Evolutionary conservation across 1,140 invertebrate species (phyloP).

Genomic region (Ptiloglossa arizonensis): DNA sequence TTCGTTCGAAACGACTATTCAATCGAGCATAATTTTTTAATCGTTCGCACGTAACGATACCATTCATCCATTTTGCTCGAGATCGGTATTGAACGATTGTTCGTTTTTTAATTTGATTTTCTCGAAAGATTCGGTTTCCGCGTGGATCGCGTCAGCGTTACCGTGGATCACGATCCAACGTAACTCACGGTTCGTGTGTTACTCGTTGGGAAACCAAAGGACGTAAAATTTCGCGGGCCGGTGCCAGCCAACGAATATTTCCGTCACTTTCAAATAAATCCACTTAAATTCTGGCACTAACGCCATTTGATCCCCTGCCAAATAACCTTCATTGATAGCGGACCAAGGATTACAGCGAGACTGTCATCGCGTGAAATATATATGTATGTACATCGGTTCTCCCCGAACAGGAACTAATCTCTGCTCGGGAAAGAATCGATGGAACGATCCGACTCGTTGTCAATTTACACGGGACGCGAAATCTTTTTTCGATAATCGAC

Average conservation of each 20-base stretch:
- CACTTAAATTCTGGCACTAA: constrained; percentile 21
- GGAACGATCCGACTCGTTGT: neutral
- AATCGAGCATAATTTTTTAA: too few species aligned
- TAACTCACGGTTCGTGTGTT: constrained; percentile 5
- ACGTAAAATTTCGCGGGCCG: constrained; percentile 16
- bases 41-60: too few species aligned
- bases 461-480: neutral
- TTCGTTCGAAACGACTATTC: too few species aligned
- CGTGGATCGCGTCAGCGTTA: neutral
- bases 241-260: constrained; percentile 38
- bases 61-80: too few species aligned
- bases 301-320: constrained; percentile 27
- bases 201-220: neutral
- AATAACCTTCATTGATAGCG: constrained; percentile 50
- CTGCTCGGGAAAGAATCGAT: neutral
- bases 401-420: neutral
- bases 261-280: constrained; percentile 47
- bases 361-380: neutral
- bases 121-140: neutral
- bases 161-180: neutral
- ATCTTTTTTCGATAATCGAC: neutral
- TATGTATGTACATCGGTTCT: neutral
- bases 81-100: too few species aligned
- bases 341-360: constrained; percentile 22
- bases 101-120: neutral